These are phyloP conservation scores for Argyrosomus regius DNA, from an alignment of 2,797 vertebrate species.

Conservation along the genomic window DNA sequence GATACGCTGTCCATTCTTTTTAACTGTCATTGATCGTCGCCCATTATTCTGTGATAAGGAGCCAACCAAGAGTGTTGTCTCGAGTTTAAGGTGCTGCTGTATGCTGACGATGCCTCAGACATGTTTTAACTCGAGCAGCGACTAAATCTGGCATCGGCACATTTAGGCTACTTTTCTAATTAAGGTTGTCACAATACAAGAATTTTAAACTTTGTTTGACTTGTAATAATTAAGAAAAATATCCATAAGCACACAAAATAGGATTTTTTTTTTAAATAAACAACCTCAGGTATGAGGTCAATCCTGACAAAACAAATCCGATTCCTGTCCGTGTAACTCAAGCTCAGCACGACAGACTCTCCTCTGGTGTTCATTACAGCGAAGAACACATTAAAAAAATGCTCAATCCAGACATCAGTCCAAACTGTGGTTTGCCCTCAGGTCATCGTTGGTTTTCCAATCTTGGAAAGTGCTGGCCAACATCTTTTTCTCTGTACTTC, in stretches of 20 bases:
- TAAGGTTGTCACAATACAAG: too few relatives aligned
- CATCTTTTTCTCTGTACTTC: not conserved
- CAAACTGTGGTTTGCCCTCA: slow-evolving; percentile 18
- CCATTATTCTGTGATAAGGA: slow-evolving; percentile 12
- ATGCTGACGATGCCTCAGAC: not conserved
- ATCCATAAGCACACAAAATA: not conserved
- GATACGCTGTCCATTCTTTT: too few relatives aligned
- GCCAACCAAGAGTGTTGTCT: not conserved
- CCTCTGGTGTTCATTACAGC: slow-evolving; percentile 19
- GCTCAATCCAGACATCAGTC: not conserved
- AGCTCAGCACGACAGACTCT: slow-evolving; percentile 21
- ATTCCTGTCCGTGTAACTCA: not conserved
- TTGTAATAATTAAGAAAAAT: not conserved
- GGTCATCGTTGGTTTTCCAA: slow-evolving; percentile 5
- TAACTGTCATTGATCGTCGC: too few relatives aligned
- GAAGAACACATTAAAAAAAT: not conserved
- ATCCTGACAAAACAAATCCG: slow-evolving; percentile 22
- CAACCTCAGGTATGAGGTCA: not conserved
- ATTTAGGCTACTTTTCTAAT: not conserved
- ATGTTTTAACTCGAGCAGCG: not conserved
- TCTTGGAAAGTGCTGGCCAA: slow-evolving; percentile 5
- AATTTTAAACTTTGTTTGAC: too few relatives aligned
- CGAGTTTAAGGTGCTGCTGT: not conserved
- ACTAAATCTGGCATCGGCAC: not conserved
- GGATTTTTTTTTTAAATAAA: too few relatives aligned